Base-by-base conservation (phyloP, 1,140 invertebrate species). In the Drosophila mayri region DNA sequence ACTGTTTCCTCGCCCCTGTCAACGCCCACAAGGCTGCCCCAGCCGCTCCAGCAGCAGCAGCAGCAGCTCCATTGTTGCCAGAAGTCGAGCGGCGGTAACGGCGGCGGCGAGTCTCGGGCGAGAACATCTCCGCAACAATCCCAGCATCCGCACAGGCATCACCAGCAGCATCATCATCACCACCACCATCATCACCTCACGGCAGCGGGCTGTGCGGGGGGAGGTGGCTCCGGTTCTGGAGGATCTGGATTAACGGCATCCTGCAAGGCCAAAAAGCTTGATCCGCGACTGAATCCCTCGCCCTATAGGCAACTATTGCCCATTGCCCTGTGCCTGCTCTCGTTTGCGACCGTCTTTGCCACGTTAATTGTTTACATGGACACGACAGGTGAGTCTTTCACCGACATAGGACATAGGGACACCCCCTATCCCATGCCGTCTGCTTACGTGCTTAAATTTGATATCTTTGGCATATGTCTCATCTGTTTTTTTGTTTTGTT, bases 281-380 rank as follows among this genome's bases (percentile, higher is more conserved):
- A 92, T 92, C 90, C 91, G 9, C 79, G 90, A 46, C 75, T 86
- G 46, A 91, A 85, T 47, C 91, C 91, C n/a, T 93, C 92, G 43
- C 92, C 85, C 52, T 92, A 92, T 77, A 91, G 94, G 71, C 94
- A 94, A 74, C 84, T 95, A 37, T 83, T 95, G 78, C 95, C 95
- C 11, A 93, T 95, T 9, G 93, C 94, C 22, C 82, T 95, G 66
- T 95, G 95, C 93, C 93, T 95, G 61, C 83, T 95, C 22, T 95
- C 95, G 37, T 95, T 95, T 92, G 94, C 95, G 40, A 95, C 94
- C 40, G 95, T 95, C 14, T 95, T 95, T 94, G 95, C 94, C 22
- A 93, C 95, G 73, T 92, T 95, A 75, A 93, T 95, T 40, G 93
- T 95, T 72, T 95, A 95, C 79, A 95, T 95, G 95, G 95, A 95